Percentiles rank a stretch among this genome's conserved stretches.
These are phyloP conservation scores for Dione vanillae DNA, from an alignment of 2,888 invertebrate genomes.

Conservation along the genomic window DNA sequence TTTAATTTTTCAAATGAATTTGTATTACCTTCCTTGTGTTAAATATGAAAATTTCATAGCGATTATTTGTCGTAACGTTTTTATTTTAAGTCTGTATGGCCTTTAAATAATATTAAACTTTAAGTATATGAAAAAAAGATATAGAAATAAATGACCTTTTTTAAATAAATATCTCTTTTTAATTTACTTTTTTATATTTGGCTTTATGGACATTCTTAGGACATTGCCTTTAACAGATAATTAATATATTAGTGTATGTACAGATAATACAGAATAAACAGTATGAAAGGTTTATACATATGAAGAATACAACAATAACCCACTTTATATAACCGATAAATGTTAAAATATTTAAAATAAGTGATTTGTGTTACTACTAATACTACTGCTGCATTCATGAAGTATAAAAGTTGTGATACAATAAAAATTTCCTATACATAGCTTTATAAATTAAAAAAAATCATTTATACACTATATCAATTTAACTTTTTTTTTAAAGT, in stretches of 20 bases:
- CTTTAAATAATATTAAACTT: background rate
- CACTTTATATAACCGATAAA: background rate
- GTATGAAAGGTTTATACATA: background rate
- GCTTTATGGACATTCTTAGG: background rate
- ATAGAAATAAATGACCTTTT: background rate
- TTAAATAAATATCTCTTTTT: background rate
- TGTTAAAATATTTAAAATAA: background rate
- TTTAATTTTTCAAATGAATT: no score
- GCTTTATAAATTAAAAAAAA: conserved; percentile 10
- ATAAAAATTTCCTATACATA: conserved; percentile 17
- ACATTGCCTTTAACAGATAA: background rate
- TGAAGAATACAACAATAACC: background rate
- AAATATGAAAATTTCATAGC: no score
- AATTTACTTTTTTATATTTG: background rate
- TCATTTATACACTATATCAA: background rate
- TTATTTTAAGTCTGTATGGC: background rate
- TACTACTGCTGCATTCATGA: background rate
- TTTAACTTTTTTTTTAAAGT: conserved; percentile 2
- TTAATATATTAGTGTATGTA: background rate
- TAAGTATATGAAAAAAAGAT: background rate
- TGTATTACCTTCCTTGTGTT: no score
- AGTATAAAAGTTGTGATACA: conserved; percentile 13
- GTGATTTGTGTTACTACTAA: background rate
- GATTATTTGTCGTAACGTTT: no score
- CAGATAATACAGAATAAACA: background rate